phyloP scores from a whole-genome alignment of 2,113 vertebrate species.

The Haplochromis vanheusdeni region DNA sequence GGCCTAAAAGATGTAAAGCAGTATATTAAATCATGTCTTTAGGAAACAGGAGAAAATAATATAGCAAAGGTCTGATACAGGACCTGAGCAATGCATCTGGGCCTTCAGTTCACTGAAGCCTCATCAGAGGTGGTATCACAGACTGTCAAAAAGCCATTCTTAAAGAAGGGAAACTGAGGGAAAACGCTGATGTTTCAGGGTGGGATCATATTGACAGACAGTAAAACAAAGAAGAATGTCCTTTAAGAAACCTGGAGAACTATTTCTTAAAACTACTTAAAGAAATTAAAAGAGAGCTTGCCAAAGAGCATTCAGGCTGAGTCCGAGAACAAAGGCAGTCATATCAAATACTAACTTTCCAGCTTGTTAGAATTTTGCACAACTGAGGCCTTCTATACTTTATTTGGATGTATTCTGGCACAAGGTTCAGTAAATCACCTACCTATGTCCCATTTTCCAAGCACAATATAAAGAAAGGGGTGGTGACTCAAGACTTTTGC shows the following conservation, averaged over 20 bases:
- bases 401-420: not conserved
- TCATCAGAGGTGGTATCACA: not conserved
- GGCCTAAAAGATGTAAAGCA: not conserved
- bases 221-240: not conserved
- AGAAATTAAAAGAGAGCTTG: not conserved
- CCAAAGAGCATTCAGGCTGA: not conserved
- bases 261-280: not conserved
- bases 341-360: not conserved
- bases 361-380: not conserved
- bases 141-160: not conserved
- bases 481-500: not conserved
- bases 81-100: not conserved
- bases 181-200: not conserved
- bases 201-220: not conserved
- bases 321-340: rapidly evolving
- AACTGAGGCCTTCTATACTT: not conserved
- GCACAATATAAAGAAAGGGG: not conserved
- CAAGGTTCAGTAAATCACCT: not conserved
- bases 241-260: not conserved
- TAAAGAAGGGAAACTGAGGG: not conserved
- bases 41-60: not conserved
- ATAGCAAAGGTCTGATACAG: not conserved
- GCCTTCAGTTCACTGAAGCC: not conserved
- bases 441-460: not conserved
- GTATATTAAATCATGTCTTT: not conserved